phyloP scores from a whole-genome alignment of 2,797 vertebrate species.

The Oreortyx pictus region DNA sequence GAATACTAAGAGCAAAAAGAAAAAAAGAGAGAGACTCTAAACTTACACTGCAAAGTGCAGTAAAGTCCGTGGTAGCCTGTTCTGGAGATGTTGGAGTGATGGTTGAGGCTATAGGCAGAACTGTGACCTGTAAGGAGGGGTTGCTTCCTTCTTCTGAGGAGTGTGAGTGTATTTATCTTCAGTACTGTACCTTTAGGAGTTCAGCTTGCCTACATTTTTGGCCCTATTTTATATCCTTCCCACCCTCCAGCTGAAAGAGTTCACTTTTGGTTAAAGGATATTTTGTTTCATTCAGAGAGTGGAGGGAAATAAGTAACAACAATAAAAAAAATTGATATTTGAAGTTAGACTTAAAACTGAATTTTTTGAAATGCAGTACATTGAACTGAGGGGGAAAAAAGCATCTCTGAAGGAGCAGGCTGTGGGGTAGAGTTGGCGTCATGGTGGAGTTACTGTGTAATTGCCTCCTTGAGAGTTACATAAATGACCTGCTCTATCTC shows the following conservation, averaged over 20 bases:
- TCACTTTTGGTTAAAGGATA: neutral
- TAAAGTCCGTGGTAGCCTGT: neutral
- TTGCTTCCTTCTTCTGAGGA: neutral
- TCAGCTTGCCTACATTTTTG: neutral
- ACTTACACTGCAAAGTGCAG: neutral
- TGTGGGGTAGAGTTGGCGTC: neutral
- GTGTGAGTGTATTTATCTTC: neutral
- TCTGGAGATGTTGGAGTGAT: neutral
- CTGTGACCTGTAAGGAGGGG: neutral
- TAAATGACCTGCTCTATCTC: conserved; percentile 64
- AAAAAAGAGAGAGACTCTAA: neutral
- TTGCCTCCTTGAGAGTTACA: neutral
- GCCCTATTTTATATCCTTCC: accelerated
- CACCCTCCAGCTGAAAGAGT: neutral
- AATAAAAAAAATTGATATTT: neutral
- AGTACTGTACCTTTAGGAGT: neutral
- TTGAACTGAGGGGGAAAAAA: neutral
- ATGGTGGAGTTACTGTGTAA: neutral
- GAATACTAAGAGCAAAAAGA: neutral
- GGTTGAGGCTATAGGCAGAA: neutral
- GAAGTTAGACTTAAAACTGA: neutral
- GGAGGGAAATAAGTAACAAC: neutral
- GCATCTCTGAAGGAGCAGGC: neutral
- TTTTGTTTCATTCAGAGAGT: neutral
- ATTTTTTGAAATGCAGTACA: neutral